Evolutionary conservation across 1,140 invertebrate genomes (phyloP).

Genomic region (Danaus melanippus): DNA sequence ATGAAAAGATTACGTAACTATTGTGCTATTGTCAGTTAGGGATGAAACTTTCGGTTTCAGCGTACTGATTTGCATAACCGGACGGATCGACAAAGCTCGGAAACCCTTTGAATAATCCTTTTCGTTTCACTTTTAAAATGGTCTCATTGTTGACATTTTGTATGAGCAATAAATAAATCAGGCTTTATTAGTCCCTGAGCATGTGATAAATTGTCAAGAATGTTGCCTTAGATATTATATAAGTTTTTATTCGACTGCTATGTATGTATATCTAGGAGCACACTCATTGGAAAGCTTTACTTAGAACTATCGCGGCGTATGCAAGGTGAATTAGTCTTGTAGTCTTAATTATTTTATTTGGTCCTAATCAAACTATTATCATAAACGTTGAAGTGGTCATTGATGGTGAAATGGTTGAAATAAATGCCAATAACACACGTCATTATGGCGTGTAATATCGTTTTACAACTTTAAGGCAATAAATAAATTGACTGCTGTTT

Average conservation of each 20-base stretch:
- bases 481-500: conserved; percentile 70
- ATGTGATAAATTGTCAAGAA: conserved; percentile 38
- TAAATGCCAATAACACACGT: conserved; percentile 68
- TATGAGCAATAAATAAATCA: conserved; percentile 69
- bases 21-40: conserved; percentile 33
- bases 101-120: conserved; percentile 61
- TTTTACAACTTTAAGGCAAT: conserved; percentile 70
- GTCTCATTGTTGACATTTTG: conserved; percentile 65
- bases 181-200: conserved; percentile 47
- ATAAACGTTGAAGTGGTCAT: conserved; percentile 52
- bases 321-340: conserved; percentile 2
- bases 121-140: conserved; percentile 67
- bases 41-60: conserved; percentile 65
- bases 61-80: conserved; percentile 67
- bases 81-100: conserved; percentile 48
- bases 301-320: not conserved
- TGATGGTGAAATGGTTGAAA: conserved; percentile 61
- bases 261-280: not conserved
- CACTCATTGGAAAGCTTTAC: not conserved
- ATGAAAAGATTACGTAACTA: conserved; percentile 58
- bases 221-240: conserved; percentile 38
- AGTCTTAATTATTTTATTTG: conserved; percentile 25
- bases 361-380: conserved; percentile 56
- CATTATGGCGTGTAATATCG: conserved; percentile 68
- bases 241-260: conserved; percentile 2